Percentiles rank a stretch among this genome's conserved stretches.
phyloP scores from a whole-genome alignment of 64 coral and sea anemone species.

The Montipora efflorescens region DNA sequence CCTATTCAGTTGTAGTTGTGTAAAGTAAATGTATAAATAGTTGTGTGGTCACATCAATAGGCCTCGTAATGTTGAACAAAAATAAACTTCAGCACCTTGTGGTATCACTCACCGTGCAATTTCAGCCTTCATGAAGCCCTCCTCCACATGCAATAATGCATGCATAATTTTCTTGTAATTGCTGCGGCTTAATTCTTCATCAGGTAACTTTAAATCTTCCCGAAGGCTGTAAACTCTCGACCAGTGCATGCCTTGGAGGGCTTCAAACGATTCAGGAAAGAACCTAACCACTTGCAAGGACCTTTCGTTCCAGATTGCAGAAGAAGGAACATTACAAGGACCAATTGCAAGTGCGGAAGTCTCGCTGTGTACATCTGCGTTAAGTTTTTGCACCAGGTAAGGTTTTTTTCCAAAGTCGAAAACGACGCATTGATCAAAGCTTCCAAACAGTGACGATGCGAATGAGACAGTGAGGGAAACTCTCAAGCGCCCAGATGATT shows the following conservation, averaged over 20 bases:
- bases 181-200: neutral
- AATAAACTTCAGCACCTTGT: too few species aligned
- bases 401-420: slow-evolving; percentile 77
- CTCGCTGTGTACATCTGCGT: slow-evolving; percentile 45
- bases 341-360: neutral
- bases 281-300: slow-evolving; percentile 43
- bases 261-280: neutral
- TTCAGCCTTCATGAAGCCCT: slow-evolving; percentile 77
- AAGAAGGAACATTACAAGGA: neutral
- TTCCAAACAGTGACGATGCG: slow-evolving; percentile 34
- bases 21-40: too few species aligned
- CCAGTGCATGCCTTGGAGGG: slow-evolving; percentile 15
- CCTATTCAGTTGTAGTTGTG: too few species aligned
- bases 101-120: slow-evolving; percentile 55
- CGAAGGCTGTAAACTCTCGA: slow-evolving; percentile 8
- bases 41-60: too few species aligned
- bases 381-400: slow-evolving; percentile 67
- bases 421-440: slow-evolving; percentile 78
- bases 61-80: too few species aligned
- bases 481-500: neutral
- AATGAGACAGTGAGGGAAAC: slow-evolving; percentile 19
- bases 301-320: slow-evolving; percentile 1
- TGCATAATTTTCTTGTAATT: slow-evolving; percentile 78
- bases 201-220: neutral
- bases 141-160: slow-evolving; percentile 80